phyloP scores from a whole-genome alignment of 2,888 invertebrate genomes.

The Biston stratarius region DNA sequence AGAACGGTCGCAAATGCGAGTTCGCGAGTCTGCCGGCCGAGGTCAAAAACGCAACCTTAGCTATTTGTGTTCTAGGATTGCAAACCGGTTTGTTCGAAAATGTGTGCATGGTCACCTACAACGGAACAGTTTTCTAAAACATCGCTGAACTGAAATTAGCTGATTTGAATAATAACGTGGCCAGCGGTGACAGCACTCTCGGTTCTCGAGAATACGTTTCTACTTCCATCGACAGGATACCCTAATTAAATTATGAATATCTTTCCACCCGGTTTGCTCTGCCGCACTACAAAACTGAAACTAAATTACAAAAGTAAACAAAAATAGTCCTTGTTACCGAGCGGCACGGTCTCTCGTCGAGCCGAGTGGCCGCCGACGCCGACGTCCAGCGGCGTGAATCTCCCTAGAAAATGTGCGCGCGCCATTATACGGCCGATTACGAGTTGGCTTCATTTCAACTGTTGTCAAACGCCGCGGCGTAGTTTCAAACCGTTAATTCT shows the following conservation, averaged over 20 bases:
- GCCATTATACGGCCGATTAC: conserved; percentile 44
- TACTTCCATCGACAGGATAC: not conserved
- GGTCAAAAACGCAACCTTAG: not conserved
- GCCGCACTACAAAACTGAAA: conserved; percentile 3
- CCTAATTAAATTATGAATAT: conserved; percentile 15
- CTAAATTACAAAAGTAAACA: not conserved
- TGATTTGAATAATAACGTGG: no score
- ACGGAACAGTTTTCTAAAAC: no score
- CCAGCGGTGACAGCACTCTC: not conserved
- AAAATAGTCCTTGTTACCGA: conserved; percentile 14
- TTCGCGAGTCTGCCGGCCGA: no score
- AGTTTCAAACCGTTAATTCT: conserved; percentile 16
- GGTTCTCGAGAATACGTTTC: not conserved
- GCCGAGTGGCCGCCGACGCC: not conserved
- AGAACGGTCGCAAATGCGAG: no score
- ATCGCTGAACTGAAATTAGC: no score
- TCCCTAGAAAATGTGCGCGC: conserved; percentile 31
- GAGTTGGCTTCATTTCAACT: conserved; percentile 45
- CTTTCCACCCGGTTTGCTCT: not conserved
- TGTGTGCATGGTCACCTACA: no score
- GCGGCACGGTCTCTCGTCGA: conserved; percentile 1
- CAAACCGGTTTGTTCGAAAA: no score
- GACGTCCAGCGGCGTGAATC: conserved; percentile 23
- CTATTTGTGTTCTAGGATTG: no score
- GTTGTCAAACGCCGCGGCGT: conserved; percentile 20